Percentiles rank a stretch among this genome's conserved stretches.
These are phyloP conservation scores for Acleris cristana DNA, from an alignment of 2,888 invertebrate species.

Conservation along the genomic window DNA sequence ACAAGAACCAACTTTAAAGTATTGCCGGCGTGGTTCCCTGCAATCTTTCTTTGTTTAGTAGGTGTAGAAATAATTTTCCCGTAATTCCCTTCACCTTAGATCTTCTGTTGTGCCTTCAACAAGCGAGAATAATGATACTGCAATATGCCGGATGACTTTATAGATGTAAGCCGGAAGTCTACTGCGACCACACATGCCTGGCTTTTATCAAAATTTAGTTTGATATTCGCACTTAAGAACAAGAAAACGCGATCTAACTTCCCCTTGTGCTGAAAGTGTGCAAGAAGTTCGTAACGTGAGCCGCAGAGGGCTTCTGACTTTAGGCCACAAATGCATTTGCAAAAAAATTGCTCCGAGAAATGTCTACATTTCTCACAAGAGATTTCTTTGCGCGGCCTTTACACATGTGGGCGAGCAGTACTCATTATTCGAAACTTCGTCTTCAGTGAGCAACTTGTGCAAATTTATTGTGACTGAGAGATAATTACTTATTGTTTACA, in stretches of 20 bases:
- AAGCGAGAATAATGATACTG: conserved; percentile 60
- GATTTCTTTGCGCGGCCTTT: not conserved
- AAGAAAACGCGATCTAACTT: too few relatives aligned
- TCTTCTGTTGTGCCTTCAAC: conserved; percentile 79
- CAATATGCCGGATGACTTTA: conserved; percentile 8
- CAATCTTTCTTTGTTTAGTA: too few relatives aligned
- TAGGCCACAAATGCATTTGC: conserved; percentile 34
- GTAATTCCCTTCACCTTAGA: conserved; percentile 50
- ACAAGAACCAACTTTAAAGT: too few relatives aligned
- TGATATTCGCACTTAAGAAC: too few relatives aligned
- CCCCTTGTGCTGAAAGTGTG: too few relatives aligned
- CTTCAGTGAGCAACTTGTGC: conserved; percentile 71
- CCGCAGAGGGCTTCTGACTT: too few relatives aligned
- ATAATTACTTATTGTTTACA: conserved; percentile 75
- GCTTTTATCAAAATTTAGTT: too few relatives aligned
- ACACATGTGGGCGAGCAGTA: conserved; percentile 42
- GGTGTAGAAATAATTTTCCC: conserved; percentile 26
- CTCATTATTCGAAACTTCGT: conserved; percentile 49
- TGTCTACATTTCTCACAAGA: not conserved
- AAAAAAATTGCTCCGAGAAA: not conserved
- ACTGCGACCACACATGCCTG: too few relatives aligned
- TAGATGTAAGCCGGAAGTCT: too few relatives aligned
- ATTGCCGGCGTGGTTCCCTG: too few relatives aligned
- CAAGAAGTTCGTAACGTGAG: too few relatives aligned
- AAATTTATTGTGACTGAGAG: conserved; percentile 75